Evolutionary conservation across 2,113 vertebrate genomes (phyloP), one percentile per base, ranked within the genome.

Genomic region (Sceloporus tristichus): DNA sequence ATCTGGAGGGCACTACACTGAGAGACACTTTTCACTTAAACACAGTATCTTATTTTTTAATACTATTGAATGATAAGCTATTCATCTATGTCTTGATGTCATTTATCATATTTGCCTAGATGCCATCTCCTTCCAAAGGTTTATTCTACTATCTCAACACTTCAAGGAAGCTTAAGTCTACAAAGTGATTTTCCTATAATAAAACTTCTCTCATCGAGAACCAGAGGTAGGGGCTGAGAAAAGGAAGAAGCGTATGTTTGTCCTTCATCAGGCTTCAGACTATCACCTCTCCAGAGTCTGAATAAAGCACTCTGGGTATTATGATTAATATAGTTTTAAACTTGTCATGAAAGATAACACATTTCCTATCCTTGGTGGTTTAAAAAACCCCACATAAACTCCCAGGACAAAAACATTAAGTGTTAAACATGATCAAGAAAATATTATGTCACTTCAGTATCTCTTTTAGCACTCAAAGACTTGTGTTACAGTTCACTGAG

Each of bases 401-500:
- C 65, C n/a, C 88, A 1, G 82, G 88, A 92, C 91, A 48, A 23
- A 6, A 91, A 78, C 89, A 25, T 77, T 74, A 14, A 34, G 42
- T 74, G 83, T 78, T 87, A 94, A 85, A 9, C 62, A 16, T 9
- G 85, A 87, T 83, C 29, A 9, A 8, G 29, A 66, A 87, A 70
- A 18, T 82, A 1, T 84, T 66, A 90, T 89, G 14, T 21, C 53
- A 66, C 48, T 81, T 90, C 2, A 27, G 16, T 87, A 42, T 38
- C 11, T 0, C 70, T 86, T 16, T 76, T 84, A 81, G 54, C 79
- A 95, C 87, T 91, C 77, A 79, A 79, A 34, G 62, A 92, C 82
- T 94, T 91, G 25, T 91, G 82, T 92, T 90, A 88, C 48, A 90
- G 56, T 87, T 73, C 62, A 85, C 85, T 86, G 87, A 89, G 92